Evolutionary conservation across 2,888 invertebrate genomes (phyloP), one percentile per base, ranked within the genome.

Genomic region (Morpho deidamia): DNA sequence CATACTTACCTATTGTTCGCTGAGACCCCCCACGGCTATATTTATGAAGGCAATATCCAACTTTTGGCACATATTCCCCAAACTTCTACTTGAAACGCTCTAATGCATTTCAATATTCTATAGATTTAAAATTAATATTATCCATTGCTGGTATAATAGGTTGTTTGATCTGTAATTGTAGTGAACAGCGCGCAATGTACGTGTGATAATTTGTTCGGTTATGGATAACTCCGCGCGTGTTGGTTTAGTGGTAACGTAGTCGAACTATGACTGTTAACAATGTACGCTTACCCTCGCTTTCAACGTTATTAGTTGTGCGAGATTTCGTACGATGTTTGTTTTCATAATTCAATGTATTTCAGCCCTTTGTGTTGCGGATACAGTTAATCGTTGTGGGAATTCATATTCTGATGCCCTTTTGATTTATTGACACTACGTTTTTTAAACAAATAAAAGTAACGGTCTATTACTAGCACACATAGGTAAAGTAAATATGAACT

Each of bases 241-340:
- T 41, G 12, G 46, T 42, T 7, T 35, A 41, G 41, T 59, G 45
- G 62, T 63, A 59, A 47, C 40, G 54, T 46, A 51, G 55, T 51
- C 56, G 59, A 83, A 85, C 86, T 86, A 85, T 83, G 81, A 78
- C 82, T 84, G 83, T 78, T 82, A 81, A 86, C 85, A 86, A 72
- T 84, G 84, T 86, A 80, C 80, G 79, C 72, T 76, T 83, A 84
- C 86, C 86, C 81, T 85, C 83, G 81, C 84, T 81, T 83, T 81
- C 80, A 81, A 78, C 78, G 78, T 86, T 87, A 88, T 88, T 88
- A 88, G 86, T 79, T 83, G 81, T 78, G 81, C 82, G 80, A 86
- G 83, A 85, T 85, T 83, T 83, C 71, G 75, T 83, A 81, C 76
- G 75, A 74, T 83, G 81, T 84, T 85, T 87, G 85, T 87, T 87